Conservation (phyloP, 2,113 vertebrate species). For the Sylvietta virens region DNA sequence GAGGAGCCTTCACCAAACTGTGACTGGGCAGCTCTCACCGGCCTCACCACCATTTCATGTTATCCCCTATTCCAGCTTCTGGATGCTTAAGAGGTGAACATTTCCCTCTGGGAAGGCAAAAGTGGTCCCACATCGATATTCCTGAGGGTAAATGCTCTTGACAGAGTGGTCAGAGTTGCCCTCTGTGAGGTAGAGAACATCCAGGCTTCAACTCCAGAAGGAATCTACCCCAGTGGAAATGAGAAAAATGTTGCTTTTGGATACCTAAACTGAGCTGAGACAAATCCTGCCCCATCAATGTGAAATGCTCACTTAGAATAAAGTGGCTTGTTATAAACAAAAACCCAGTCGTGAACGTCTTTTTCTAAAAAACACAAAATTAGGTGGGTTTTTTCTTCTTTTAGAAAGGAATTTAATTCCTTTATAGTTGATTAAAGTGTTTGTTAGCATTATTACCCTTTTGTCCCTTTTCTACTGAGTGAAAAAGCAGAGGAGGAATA, state of each 20-base stretch:
- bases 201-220: not conserved
- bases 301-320: not conserved
- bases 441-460: not conserved
- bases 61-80: not conserved
- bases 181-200: not conserved
- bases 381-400: accelerated
- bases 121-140: not conserved
- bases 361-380: not conserved
- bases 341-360: accelerated
- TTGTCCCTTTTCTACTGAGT: not conserved
- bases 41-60: accelerated
- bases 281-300: not conserved
- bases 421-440: not conserved
- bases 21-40: accelerated
- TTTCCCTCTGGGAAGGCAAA: not conserved
- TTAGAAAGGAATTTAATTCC: not conserved
- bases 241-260: not conserved
- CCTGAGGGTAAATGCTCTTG: not conserved
- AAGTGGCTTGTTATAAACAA: not conserved
- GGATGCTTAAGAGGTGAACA: not conserved
- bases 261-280: not conserved
- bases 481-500: not conserved
- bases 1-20: not conserved
- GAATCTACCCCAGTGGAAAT: not conserved
- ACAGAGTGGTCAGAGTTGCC: not conserved